Percentiles rank a stretch among this genome's conserved stretches.
These are phyloP conservation scores for Danio jaintianensis DNA, from an alignment of 2,797 vertebrate genomes.

Conservation along the genomic window DNA sequence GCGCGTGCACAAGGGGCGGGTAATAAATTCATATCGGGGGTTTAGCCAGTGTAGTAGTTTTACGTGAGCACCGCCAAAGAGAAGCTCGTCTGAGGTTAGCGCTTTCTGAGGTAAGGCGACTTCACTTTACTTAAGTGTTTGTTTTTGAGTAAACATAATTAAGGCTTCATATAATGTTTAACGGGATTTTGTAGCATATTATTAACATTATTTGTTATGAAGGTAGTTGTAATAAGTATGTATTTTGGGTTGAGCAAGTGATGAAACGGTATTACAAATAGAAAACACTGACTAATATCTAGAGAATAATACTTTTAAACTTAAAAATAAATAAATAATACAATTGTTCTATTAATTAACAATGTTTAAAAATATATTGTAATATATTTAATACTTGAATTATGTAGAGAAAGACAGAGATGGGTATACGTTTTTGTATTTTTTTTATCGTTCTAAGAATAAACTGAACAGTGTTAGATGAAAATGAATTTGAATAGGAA, in stretches of 20 bases:
- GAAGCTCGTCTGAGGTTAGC: slow-evolving; percentile 9
- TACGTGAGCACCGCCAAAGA: not conserved
- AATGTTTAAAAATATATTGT: not conserved
- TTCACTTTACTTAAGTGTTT: not conserved
- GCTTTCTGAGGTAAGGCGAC: slow-evolving; percentile 35
- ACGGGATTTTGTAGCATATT: not conserved
- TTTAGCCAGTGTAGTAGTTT: slow-evolving; percentile 16
- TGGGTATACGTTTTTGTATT: not conserved
- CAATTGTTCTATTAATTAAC: not conserved
- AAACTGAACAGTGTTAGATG: not conserved
- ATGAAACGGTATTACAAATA: not conserved
- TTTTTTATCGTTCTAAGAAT: not conserved
- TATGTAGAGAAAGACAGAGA: too few species aligned
- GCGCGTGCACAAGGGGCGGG: slow-evolving; percentile 26
- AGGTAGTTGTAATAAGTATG: not conserved
- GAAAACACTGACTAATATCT: not conserved
- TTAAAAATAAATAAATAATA: not conserved
- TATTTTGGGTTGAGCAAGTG: not conserved
- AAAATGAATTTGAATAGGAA: not conserved
- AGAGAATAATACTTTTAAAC: not conserved
- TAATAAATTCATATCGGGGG: slow-evolving; percentile 28
- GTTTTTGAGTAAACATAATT: not conserved
- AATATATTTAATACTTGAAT: not conserved
- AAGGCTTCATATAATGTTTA: too few species aligned
- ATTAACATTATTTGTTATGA: not conserved